Base-by-base conservation (phyloP, 2,888 invertebrate species). In the Cosmia pyralina region DNA sequence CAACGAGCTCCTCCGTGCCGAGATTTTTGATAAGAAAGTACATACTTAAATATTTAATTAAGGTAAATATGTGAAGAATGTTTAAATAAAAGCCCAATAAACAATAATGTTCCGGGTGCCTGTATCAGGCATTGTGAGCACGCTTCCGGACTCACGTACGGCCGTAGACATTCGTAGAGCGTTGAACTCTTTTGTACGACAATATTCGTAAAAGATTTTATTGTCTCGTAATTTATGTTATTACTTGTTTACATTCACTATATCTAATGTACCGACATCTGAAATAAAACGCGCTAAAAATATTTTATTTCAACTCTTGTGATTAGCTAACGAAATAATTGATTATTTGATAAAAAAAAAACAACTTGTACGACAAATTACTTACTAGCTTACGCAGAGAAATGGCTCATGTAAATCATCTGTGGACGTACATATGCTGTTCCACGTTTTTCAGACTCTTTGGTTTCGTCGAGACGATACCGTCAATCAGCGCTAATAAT, bases 151-250 rank as follows among this genome's bases (percentile, higher is more conserved):
- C 77, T 71, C 87, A 85, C 85, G 82, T 85, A 83, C 69, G 53
- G 58, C 72, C 62, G 70, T 75, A 84, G 77, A 83, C 84, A 77
- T 85, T 78, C 74, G 50, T 77, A 88, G 90, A 88, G 91, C 94
- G 94, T 94, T 94, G 94, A 94, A 93, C 92, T 94, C 94, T 94
- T 94, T 93, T 93, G 87, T 92, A 91, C 82, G 85, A 81, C 80
- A 81, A 82, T 80, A 73, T 85, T 81, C 59, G 65, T 73, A 77
- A 71, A 82, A 73, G 74, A 85, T 79, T 55, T 50, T 60, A 81
- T 11, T 72, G 66, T 72, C 69, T 59, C 15, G n/a, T 59, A 65
- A 75, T 70, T 53, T 48, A 71, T 65, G 11, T 64, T 55, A 75
- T 58, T 72, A 60, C 38, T 70, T 74, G 66, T 81, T 77, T 67